Base-by-base conservation (phyloP, 1,140 invertebrate genomes). In the Nylanderia fulva region DNA sequence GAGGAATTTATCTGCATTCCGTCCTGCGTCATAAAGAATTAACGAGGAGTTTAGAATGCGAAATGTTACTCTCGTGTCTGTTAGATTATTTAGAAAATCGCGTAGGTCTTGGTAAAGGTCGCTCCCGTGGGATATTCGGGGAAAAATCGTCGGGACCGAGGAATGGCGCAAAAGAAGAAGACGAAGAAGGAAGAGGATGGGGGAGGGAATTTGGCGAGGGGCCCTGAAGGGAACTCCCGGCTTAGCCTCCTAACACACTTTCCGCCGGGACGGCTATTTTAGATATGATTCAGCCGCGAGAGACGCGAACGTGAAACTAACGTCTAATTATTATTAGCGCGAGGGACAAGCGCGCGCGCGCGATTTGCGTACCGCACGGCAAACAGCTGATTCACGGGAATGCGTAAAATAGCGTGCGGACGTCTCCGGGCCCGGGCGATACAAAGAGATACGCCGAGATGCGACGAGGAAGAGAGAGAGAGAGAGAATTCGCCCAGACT, bases 321-420 rank as follows among this genome's bases (percentile, higher is more conserved):
- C 86, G 68, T 88, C 75, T 90, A 90, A 90, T 90, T 90, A 90
- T 90, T 90, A 89, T 90, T 90, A 86, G 84, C 74, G 76, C 68
- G 48, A 29, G 66, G 39, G 45, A 33, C 71, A 33, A 33, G 64
- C 61, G 74, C 68, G 45, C 68, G 13, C 52, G 36, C 36, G 29
- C 48, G 36, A 58, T 6, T 54, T 64, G 68, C 33, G 1, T 66
- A 9, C 58, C 21, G 61, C 52, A 0, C 69, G 69, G 54, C 69
- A 74, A 90, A 90, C 83, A 86, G 86, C 68, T 90, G 86, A 88
- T 90, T 86, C 79, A 79, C 45, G 79, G 27, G 61, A 83, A 85
- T 48, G n/a, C 27, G 52, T 42, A 69, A 87, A 83, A 83, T 86
- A 69, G 33, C 83, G 2, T 27, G 27, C 6, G 21, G 15, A 36